Base-by-base conservation (phyloP, 2,113 vertebrate genomes). In the Hoplias malabaricus region DNA sequence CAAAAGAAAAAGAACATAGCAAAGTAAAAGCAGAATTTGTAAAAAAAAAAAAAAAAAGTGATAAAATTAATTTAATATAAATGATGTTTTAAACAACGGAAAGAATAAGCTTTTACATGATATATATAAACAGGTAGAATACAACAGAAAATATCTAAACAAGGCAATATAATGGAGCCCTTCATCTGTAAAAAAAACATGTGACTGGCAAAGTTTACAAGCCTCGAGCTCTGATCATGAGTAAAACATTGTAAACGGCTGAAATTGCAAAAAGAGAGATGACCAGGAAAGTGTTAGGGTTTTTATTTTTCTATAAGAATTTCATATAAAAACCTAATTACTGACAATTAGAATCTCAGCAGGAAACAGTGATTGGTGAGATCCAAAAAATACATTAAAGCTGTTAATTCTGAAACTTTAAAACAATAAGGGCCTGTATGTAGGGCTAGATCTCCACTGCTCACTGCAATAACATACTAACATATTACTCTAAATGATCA, bases 21-120 rank as follows among this genome's bases (percentile, higher is more conserved):
- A 71, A 75, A 25, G 29, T 27, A 77, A 77, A 79, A 57, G 21
- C 21, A 11, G 43, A 79, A 34, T 25, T 16, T 43, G n/a, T n/a
- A n/a, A 27, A 46, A 40, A n/a, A 29, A 13, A 54, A 48, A 71
- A 54, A 19, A 1, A 36, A 40, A 70, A 6, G 43, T 10, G 25
- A 50, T 2, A 14, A 48, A 77, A 65, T 43, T 40, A 19, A 57
- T 53, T 43, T 33, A 42, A 46, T 12, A 27, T 29, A 61, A 34
- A 33, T 69, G 19, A 69, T 21, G 61, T 61, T 25, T 33, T 2
- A 38, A 70, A 4, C 19, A 78, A 77, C 53, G 23, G 5, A n/a
- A 56, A 1, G 40, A 23, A 50, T 78, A 42, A 68, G 5, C 43
- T 56, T 42, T 8, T 42, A 61, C 50, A 71, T 48, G 36, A 61